Evolutionary conservation across 2,797 vertebrate species (phyloP).

Genomic region (Bovichtus diacanthus): DNA sequence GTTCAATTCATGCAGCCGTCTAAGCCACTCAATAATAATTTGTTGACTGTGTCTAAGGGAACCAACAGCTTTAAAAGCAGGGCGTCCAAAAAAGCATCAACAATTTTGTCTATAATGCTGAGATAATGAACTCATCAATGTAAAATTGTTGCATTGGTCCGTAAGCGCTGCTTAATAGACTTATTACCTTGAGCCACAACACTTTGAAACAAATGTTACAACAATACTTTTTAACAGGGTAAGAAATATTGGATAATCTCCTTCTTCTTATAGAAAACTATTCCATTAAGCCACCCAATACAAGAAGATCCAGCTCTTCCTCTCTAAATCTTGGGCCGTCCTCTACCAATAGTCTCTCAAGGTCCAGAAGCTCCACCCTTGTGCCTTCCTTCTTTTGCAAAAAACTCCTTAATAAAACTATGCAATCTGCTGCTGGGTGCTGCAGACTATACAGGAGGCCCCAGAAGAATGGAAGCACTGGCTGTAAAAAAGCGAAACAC

Average conservation of each 20-base stretch:
- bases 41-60: constrained; percentile 6
- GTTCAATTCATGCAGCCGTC: background rate
- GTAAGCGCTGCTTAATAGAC: background rate
- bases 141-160: background rate
- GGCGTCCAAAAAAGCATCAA: background rate
- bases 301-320: background rate
- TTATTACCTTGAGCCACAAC: background rate
- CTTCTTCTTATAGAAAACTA: background rate
- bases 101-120: too few relatives aligned
- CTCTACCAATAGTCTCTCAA: background rate
- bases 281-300: background rate
- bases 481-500: background rate
- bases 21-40: constrained; percentile 2
- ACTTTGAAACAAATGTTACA: background rate
- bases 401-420: constrained; percentile 1
- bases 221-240: background rate
- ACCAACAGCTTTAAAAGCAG: background rate
- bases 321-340: background rate
- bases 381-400: background rate
- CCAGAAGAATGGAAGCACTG: background rate
- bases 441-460: background rate
- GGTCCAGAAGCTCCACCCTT: background rate
- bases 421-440: background rate
- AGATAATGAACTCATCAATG: background rate
- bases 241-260: background rate